Conservation (phyloP, 2,888 invertebrate genomes). For the Microdon myrmicae region DNA sequence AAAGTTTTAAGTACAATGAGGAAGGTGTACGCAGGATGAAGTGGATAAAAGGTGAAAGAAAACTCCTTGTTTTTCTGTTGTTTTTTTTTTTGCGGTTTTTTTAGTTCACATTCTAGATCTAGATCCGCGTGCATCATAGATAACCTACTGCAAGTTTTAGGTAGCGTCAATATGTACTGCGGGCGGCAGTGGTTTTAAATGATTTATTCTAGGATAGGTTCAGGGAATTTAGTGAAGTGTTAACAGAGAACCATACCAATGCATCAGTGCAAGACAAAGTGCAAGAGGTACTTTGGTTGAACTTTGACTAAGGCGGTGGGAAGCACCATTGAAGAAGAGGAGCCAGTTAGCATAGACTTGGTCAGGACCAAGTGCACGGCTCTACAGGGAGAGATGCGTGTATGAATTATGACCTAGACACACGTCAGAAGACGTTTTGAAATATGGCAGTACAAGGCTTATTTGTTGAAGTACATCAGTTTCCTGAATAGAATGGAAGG, state of each 20-base stretch:
- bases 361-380: constrained; percentile 6
- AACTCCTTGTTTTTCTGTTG: constrained; percentile 6
- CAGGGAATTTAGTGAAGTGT: constrained; percentile 21
- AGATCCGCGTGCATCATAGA: constrained; percentile 34
- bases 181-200: constrained; percentile 22
- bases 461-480: constrained; percentile 25
- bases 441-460: constrained; percentile 32
- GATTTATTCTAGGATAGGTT: constrained; percentile 23
- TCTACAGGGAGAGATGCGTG: constrained; percentile 22
- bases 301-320: constrained; percentile 11
- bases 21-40: constrained; percentile 6
- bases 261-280: background rate
- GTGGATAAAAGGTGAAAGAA: constrained; percentile 5
- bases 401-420: constrained; percentile 36
- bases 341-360: constrained; percentile 1
- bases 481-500: constrained; percentile 13
- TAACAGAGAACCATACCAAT: too few species aligned
- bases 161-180: too few species aligned
- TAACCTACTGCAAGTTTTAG: constrained; percentile 26
- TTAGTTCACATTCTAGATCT: too few species aligned
- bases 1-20: background rate
- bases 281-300: constrained; percentile 27
- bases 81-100: too few species aligned
- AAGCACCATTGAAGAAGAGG: background rate
- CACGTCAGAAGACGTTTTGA: constrained; percentile 37